These are phyloP conservation scores for Ardeotis arabs DNA, from an alignment of 2,113 vertebrate species.

Conservation along the genomic window DNA sequence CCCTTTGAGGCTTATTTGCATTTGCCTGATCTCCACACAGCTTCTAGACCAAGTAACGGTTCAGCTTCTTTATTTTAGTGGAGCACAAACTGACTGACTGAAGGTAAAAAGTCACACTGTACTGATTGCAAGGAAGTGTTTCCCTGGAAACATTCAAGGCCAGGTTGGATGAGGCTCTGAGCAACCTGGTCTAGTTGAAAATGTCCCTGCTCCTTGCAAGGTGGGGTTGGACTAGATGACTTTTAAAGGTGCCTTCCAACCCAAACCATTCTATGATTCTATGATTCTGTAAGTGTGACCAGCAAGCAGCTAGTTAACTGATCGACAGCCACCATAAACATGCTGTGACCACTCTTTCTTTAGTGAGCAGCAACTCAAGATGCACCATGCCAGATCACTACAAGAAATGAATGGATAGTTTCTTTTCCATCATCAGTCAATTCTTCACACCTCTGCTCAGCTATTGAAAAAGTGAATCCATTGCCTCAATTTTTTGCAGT, in stretches of 20 bases:
- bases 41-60: not conserved
- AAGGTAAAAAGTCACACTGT: not conserved
- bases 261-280: too few relatives aligned
- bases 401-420: not conserved
- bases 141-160: too few relatives aligned
- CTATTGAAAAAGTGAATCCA: not conserved
- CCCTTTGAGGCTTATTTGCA: not conserved
- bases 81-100: not conserved
- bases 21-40: not conserved
- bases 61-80: not conserved
- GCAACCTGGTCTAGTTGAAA: too few relatives aligned
- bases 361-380: not conserved
- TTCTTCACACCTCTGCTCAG: not conserved
- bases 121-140: not conserved
- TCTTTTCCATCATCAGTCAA: not conserved
- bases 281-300: not conserved
- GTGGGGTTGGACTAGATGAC: too few relatives aligned
- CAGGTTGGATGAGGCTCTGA: too few relatives aligned
- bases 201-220: too few relatives aligned
- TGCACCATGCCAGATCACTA: not conserved
- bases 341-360: rapidly evolving
- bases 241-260: too few relatives aligned
- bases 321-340: not conserved
- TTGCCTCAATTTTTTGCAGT: not conserved
- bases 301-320: not conserved